Conservation (phyloP, 2,113 vertebrate genomes). For the Azemiops feae region DNA sequence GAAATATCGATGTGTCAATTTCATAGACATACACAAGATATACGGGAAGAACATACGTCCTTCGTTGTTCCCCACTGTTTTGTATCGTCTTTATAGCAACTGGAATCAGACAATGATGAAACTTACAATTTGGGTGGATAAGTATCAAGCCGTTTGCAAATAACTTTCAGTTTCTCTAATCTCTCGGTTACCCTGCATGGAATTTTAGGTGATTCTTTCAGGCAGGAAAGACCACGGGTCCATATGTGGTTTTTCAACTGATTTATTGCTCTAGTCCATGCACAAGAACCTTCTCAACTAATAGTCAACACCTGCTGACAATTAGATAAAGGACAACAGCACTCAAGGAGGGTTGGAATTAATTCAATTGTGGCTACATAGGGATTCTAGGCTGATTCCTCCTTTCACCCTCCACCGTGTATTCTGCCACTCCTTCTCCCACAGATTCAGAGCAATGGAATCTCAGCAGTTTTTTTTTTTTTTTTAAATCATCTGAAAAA, state of each 20-base stretch:
- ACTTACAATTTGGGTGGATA: slow-evolving; percentile 64
- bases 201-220: neutral
- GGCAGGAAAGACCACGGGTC: neutral
- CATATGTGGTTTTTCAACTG: too few species aligned
- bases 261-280: neutral
- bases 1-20: slow-evolving; percentile 49
- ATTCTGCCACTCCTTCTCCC: neutral
- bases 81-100: slow-evolving; percentile 41
- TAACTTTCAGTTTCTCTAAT: slow-evolving; percentile 36
- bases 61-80: neutral
- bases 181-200: neutral
- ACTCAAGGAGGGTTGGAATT: neutral
- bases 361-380: neutral
- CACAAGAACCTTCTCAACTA: neutral
- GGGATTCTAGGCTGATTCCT: neutral
- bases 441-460: neutral
- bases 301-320: neutral
- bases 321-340: neutral
- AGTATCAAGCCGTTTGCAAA: slow-evolving; percentile 60
- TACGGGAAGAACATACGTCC: neutral
- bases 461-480: neutral
- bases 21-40: neutral
- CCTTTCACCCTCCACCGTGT: neutral
- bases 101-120: slow-evolving; percentile 42
- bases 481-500: neutral